These are phyloP conservation scores for Pholis gunnellus DNA, from an alignment of 2,113 vertebrate species.

Conservation along the genomic window DNA sequence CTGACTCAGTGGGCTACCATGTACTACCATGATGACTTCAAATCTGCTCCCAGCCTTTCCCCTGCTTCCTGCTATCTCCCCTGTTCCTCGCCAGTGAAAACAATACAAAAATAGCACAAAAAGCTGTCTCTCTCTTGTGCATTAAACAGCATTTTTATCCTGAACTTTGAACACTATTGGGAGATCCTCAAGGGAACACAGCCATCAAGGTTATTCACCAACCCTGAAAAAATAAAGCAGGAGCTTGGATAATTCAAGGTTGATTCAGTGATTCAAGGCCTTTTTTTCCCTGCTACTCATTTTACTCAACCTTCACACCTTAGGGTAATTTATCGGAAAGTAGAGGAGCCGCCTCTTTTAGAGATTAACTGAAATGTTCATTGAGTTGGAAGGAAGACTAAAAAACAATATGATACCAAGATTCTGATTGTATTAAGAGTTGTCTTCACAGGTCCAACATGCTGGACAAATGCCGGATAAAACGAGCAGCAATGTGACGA, in stretches of 20 bases:
- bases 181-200: slow-evolving; percentile 28
- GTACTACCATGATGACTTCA: slow-evolving; percentile 39
- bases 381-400: background rate
- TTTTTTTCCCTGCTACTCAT: slow-evolving; percentile 52
- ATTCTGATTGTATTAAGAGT: slow-evolving; percentile 3
- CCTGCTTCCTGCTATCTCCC: slow-evolving; percentile 10
- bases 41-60: slow-evolving; percentile 23
- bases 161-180: slow-evolving; percentile 14
- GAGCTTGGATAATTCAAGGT: slow-evolving; percentile 67
- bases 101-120: slow-evolving; percentile 30
- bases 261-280: slow-evolving; percentile 59
- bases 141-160: slow-evolving; percentile 6
- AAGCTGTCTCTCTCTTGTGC: slow-evolving; percentile 6
- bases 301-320: slow-evolving; percentile 62
- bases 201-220: slow-evolving; percentile 39
- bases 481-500: background rate
- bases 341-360: slow-evolving; percentile 13
- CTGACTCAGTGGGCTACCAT: slow-evolving; percentile 32
- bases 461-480: rapidly evolving
- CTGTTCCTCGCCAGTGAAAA: slow-evolving; percentile 9
- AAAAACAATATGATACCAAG: slow-evolving; percentile 8
- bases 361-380: slow-evolving; percentile 38
- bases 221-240: slow-evolving; percentile 44
- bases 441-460: background rate
- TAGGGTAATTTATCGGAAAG: slow-evolving; percentile 34